phyloP scores from a whole-genome alignment of 2,888 invertebrate genomes.

The Netelia melanura region DNA sequence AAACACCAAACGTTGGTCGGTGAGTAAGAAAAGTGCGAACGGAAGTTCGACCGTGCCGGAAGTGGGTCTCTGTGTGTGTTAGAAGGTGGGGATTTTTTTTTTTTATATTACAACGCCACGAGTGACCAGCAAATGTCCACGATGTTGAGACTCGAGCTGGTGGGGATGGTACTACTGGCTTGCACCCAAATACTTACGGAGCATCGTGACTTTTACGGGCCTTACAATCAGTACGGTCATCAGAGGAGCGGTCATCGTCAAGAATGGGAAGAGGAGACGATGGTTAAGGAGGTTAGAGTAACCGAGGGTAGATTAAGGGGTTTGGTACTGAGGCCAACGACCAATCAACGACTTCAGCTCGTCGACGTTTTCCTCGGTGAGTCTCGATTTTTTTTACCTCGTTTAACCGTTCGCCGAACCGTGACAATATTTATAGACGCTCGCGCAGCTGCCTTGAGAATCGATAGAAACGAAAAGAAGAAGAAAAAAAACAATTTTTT shows the following conservation, averaged over 20 bases:
- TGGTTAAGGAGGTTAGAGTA: constrained; percentile 87
- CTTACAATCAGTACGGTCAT: constrained; percentile 75
- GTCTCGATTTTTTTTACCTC: constrained; percentile 59
- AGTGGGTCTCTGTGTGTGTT: no score
- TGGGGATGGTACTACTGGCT: constrained; percentile 79
- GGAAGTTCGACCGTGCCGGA: no score
- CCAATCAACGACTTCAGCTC: constrained; percentile 87
- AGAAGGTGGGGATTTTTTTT: no score
- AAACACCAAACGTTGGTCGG: no score
- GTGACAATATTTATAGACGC: constrained; percentile 35
- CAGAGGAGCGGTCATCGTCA: constrained; percentile 71
- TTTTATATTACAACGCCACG: no score
- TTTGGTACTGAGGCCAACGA: constrained; percentile 88
- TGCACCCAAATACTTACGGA: constrained; percentile 82
- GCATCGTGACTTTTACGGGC: constrained; percentile 77
- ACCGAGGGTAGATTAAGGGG: constrained; percentile 90
- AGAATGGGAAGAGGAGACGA: constrained; percentile 82
- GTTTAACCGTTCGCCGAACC: not conserved
- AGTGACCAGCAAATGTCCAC: constrained; percentile 71
- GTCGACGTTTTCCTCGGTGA: constrained; percentile 90
- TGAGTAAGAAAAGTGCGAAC: no score
- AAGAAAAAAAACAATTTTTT: no score
- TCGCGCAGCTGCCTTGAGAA: not conserved
- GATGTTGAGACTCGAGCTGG: constrained; percentile 80
- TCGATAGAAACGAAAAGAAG: not conserved